A percentile compares a stretch with the other conserved stretches of the same genome.
Evolutionary conservation across 1,140 invertebrate genomes (phyloP).

Genomic region (Calephelis virginiensis): DNA sequence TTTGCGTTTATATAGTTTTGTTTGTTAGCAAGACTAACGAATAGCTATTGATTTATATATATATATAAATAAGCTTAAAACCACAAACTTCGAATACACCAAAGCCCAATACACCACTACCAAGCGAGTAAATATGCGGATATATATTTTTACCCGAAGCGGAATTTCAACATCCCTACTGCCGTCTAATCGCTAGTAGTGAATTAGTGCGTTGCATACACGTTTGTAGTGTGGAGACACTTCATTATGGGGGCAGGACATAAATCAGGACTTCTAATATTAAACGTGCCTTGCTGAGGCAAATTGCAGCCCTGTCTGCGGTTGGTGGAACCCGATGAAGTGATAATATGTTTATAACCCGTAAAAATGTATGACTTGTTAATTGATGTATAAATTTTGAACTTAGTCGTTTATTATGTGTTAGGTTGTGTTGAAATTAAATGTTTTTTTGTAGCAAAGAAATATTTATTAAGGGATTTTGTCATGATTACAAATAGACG

Average conservation of each 20-base stretch:
- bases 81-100: too few species aligned
- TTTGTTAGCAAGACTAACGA: too few species aligned
- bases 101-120: not conserved
- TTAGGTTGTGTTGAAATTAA: not conserved
- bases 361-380: conserved; percentile 43
- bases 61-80: too few species aligned
- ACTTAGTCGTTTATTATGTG: conserved; percentile 6
- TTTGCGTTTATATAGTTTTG: too few species aligned
- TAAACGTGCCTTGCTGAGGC: conserved; percentile 76
- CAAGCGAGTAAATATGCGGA: conserved; percentile 31
- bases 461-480: too few species aligned
- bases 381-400: conserved; percentile 36
- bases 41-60: too few species aligned
- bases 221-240: conserved; percentile 73
- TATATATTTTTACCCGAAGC: conserved; percentile 37
- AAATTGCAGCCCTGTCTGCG: conserved; percentile 68
- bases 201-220: conserved; percentile 70
- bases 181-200: conserved; percentile 63
- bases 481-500: too few species aligned
- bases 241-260: conserved; percentile 75
- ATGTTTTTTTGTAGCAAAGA: not conserved
- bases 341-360: conserved; percentile 44
- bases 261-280: conserved; percentile 80
- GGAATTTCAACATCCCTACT: conserved; percentile 39
- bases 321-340: conserved; percentile 43